phyloP scores from a whole-genome alignment of 2,888 invertebrate species.

The Diarsia rubi region DNA sequence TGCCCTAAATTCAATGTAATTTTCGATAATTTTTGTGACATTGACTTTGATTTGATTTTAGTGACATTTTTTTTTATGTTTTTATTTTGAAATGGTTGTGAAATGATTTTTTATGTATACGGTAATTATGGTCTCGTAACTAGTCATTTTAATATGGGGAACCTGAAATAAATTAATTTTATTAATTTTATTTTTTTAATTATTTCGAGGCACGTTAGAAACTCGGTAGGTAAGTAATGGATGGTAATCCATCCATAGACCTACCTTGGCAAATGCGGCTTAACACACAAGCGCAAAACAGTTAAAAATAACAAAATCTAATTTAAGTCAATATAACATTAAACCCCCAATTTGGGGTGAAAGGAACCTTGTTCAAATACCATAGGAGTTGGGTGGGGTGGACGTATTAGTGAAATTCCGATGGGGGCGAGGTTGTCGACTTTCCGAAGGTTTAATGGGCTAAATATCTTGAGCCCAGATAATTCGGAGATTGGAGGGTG shows the following conservation, averaged over 20 bases:
- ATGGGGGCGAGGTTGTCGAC: conserved; percentile 72
- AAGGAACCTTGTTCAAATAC: conserved; percentile 65
- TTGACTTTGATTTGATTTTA: too few relatives aligned
- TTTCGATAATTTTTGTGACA: too few relatives aligned
- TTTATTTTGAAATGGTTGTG: too few relatives aligned
- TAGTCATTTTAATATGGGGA: too few relatives aligned
- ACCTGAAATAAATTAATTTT: too few relatives aligned
- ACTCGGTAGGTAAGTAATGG: neutral
- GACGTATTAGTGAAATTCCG: conserved; percentile 85
- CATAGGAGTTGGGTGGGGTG: conserved; percentile 64
- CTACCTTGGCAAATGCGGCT: neutral
- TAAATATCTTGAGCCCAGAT: conserved; percentile 89
- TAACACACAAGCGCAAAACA: neutral
- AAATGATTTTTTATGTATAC: too few relatives aligned
- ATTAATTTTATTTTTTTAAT: too few relatives aligned
- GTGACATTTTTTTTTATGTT: too few relatives aligned
- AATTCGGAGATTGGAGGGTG: conserved; percentile 78
- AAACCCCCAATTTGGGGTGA: conserved; percentile 69
- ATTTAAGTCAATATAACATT: conserved; percentile 74
- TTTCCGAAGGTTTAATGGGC: conserved; percentile 88
- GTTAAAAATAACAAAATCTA: conserved; percentile 51
- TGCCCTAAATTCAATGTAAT: too few relatives aligned
- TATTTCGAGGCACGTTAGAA: neutral
- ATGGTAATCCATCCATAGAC: neutral
- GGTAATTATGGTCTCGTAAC: too few relatives aligned